These are phyloP conservation scores for Acleris holmiana DNA, from an alignment of 2,888 invertebrate genomes.

Conservation along the genomic window DNA sequence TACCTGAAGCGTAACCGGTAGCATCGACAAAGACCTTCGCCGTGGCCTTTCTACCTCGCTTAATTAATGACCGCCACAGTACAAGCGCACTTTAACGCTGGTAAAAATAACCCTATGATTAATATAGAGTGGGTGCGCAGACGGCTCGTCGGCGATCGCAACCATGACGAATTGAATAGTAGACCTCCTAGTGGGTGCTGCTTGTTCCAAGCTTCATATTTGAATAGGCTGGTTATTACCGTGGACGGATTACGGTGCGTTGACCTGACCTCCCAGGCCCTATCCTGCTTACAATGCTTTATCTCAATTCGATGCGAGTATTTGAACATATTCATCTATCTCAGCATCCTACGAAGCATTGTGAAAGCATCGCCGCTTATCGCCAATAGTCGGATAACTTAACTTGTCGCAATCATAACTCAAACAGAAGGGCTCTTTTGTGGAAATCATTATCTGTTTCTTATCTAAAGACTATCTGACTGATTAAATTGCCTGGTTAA, in stretches of 20 bases:
- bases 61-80: constrained; percentile 56
- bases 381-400: constrained; percentile 18
- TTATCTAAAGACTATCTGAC: constrained; percentile 13
- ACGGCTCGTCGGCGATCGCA: constrained; percentile 62
- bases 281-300: constrained; percentile 45
- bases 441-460: constrained; percentile 10
- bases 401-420: constrained; percentile 21
- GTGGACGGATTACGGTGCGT: constrained; percentile 61
- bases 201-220: constrained; percentile 43
- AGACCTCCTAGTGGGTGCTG: constrained; percentile 47
- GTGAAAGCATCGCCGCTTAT: constrained; percentile 18
- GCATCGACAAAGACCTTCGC: constrained; percentile 60
- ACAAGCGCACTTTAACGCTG: constrained; percentile 47
- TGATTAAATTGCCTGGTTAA: background rate
- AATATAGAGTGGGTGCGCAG: constrained; percentile 60
- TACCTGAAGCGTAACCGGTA: constrained; percentile 40
- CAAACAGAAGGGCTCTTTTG: constrained; percentile 15
- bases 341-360: constrained; percentile 13
- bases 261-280: constrained; percentile 54
- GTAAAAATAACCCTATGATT: constrained; percentile 69
- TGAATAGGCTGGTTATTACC: constrained; percentile 54
- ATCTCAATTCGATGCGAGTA: constrained; percentile 18
- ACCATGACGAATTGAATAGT: constrained; percentile 64
- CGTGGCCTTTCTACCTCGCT: constrained; percentile 69
- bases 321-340: constrained; percentile 11